Evolutionary conservation across 2,888 invertebrate species (phyloP), one percentile per base, ranked within the genome.

Genomic region (Diarsia mendica): DNA sequence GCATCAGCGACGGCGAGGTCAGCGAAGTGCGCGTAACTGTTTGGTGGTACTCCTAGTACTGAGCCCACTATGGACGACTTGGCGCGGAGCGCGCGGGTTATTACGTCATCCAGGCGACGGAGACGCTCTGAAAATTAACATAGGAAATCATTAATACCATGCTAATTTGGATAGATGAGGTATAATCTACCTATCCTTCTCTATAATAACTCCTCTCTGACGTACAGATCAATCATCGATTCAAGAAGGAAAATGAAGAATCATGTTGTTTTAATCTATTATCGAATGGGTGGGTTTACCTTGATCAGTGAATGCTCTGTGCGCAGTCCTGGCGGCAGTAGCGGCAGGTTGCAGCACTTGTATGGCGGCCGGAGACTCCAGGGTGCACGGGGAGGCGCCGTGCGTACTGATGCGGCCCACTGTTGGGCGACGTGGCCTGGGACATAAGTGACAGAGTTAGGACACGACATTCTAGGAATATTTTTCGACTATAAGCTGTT

Each of bases 1-100:
- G 94, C 92, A 6, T 95, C 96, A 0, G 94, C 95, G 1, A 94
- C 93, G 58, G 95, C 95, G 8, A 96, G 82, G 75, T 96, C 96
- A 0, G 94, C 93, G 44, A 95, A 55, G 55, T 93, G 92, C n/a
- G 89, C 73, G 89, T 87, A 92, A 80, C 88, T 82, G 44, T 85
- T 79, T 0, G 88, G 79, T 18, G 96, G 94, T 48, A 95, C 92
- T 18, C 94, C 94, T 79, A 96, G 86, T 83, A 91, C 80, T 4
- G 89, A 88, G 3, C 90, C 93, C 81, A 95, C 95, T 2, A 94
- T 84, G 3, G 84, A 82, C 67, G 91, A 89, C 92, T 95, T 96
- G 72, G 94, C 95, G 6, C 89, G 86, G 61, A 96, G 88, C 0
- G 94, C 94, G 20, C 90, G 89, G 0, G 86, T 64, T 5, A 96